Base-by-base conservation (phyloP, 2,797 vertebrate genomes). In the Galagoides demidoff region DNA sequence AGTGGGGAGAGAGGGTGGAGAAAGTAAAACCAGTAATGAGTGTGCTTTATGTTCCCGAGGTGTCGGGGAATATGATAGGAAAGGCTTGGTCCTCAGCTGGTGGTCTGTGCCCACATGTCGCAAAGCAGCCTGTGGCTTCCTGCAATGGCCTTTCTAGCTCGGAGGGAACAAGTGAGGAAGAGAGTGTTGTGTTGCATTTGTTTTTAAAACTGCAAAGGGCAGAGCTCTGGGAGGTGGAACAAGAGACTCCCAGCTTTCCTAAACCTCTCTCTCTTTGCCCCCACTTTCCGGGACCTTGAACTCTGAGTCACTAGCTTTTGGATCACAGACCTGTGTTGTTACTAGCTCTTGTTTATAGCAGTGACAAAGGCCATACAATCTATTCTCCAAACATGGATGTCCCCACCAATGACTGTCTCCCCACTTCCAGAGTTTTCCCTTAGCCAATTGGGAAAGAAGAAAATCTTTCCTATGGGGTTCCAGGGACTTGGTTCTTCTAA, bases 1-100 rank as follows among this genome's bases (percentile, higher is more conserved):
- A 64, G 78, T 66, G 92, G 43, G 34, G 45, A 96, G 45, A 96
- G 94, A 13, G 61, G 87, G 37, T n/a, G 7, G 20, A 31, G 29
- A 45, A 71, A 19, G 23, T 31, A 83, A 85, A 94, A 66, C 29
- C 59, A 57, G 3, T 70, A 59, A 89, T 68, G n/a, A 71, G 66
- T 76, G 94, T 89, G 39, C 90, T 68, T 97, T 59, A 68, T 73
- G 34, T 17, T 96, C 76, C 95, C 45, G 70, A 89, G 63, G 39
- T 16, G 84, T 64, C 43, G 89, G 71, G 23, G 92, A 77, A 39
- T 84, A 59, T 91, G 92, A 90, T 68, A 97, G 68, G 92, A 92
- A 95, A 95, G 92, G 1, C 87, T 73, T 59, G 87, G 29, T 27
- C 90, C 55, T 82, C 94, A 95, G 71, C 59, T 12, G 5, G 0